A percentile compares a stretch with the other conserved stretches of the same genome.
Evolutionary conservation across 2,797 vertebrate genomes (phyloP).

Genomic region (Ceryle rudis): DNA sequence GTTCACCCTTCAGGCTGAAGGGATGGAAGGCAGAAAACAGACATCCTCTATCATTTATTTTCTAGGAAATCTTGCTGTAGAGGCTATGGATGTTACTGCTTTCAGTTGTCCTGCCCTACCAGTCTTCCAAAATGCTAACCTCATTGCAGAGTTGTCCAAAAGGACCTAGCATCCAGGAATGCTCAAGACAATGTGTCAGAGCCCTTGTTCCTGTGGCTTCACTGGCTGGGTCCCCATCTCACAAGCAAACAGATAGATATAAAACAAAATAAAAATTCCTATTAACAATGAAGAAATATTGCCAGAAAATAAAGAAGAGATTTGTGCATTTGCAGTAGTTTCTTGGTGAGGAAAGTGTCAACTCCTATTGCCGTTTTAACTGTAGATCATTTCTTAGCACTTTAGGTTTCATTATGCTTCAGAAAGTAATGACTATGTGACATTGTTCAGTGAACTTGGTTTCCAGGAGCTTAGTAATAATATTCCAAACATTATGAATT

Average conservation of each 20-base stretch:
- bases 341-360: not conserved
- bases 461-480: constrained; percentile 14
- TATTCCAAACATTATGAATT: constrained; percentile 50
- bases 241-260: not conserved
- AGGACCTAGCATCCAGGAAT: not conserved
- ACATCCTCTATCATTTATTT: not conserved
- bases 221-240: not conserved
- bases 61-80: not conserved
- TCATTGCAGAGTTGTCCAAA: not conserved
- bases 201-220: not conserved
- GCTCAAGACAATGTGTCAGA: not conserved
- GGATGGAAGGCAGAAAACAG: not conserved
- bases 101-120: not conserved
- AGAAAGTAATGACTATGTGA: not conserved
- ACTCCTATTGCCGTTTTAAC: not conserved
- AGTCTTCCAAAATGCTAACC: not conserved
- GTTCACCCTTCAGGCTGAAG: not conserved
- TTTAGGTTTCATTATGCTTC: constrained; percentile 22
- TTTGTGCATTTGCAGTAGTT: not conserved
- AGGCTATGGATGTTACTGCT: not conserved
- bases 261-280: not conserved
- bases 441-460: constrained; percentile 1
- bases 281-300: not conserved
- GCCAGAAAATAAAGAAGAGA: not conserved
- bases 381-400: not conserved